Evolutionary conservation across 1,140 invertebrate genomes (phyloP), one percentile per base, ranked within the genome.

Genomic region (Contarinia nasturtii): DNA sequence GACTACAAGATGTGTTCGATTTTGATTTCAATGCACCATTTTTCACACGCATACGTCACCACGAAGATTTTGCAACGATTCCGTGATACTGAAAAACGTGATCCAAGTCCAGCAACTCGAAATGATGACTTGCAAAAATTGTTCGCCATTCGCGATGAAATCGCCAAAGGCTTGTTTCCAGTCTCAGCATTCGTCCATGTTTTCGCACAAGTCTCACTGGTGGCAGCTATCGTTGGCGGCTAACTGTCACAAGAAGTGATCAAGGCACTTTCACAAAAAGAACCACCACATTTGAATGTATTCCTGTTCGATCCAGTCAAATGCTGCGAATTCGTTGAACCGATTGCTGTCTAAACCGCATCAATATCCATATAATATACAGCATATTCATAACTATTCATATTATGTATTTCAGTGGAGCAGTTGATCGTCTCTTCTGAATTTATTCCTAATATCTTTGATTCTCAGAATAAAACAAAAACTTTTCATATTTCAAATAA

Each of bases 171-270:
- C 18, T 53, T 56, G 0, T 53, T 74, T 7, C 62, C 62, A 49
- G 66, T 73, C 53, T 56, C 56, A 10, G 51, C 68, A 40, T 58
- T 77, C 40, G 63, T 66, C 15, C 63, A 81, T 57, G 73, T 89
- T 2, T 90, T 83, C 67, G 82, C 77, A 10, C 82, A 92, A 67
- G 67, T 95, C 2, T 83, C 81, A 55, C 88, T 92, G 22, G 81
- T 85, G 4, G 91, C 86, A 65, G 91, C 93, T 12, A 80, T 96
- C 17, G 73, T 96, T 0, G 94, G 94, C 7, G 93, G 92, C 43
- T 77, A 95, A 8, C 73, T 96, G 51, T 82, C 80, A 0, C 94
- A 98, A 59, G 94, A 98, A 69, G 78, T 95, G 10, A 94, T 98
- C 48, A 97, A 96, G 70, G 83, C 82, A 46, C 81, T 94, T 11